Evolutionary conservation across 2,113 vertebrate genomes (phyloP).

Genomic region (Erythrocercus mccallii): DNA sequence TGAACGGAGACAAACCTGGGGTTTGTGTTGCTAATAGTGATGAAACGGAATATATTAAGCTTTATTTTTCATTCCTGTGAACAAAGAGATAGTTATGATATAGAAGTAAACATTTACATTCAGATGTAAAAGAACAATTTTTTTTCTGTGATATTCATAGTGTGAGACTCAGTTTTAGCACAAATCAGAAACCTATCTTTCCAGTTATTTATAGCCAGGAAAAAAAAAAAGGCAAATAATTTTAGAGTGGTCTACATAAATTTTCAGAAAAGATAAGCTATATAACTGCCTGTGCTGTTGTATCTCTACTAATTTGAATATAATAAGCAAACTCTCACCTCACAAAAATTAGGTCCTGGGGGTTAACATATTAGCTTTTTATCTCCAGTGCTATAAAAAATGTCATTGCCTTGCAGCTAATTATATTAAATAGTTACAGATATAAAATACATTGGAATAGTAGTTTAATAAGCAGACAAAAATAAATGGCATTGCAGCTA

Average conservation of each 20-base stretch:
- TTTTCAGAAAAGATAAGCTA: conserved; percentile 35
- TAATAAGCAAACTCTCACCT: conserved; percentile 55
- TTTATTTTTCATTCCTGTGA: conserved; percentile 33
- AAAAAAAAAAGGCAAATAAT: not conserved
- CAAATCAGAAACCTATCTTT: not conserved
- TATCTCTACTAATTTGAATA: conserved; percentile 52
- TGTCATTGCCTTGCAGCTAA: conserved; percentile 36
- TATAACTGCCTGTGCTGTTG: not conserved
- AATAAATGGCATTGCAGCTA: conserved; percentile 18
- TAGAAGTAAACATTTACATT: conserved; percentile 56
- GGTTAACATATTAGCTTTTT: conserved; percentile 56
- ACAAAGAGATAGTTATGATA: conserved; percentile 33
- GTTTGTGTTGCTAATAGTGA: conserved; percentile 40
- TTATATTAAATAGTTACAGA: conserved; percentile 51
- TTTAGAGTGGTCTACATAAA: conserved; percentile 28
- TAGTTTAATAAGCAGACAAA: conserved; percentile 41
- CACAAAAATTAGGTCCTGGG: conserved; percentile 23
- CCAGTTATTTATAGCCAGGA: not conserved
- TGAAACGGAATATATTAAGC: conserved; percentile 41
- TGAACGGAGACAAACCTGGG: conserved; percentile 40
- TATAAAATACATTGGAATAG: conserved; percentile 25
- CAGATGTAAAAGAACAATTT: not conserved
- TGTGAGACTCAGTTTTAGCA: not conserved
- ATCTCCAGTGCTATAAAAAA: conserved; percentile 37
- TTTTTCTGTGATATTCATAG: not conserved